Percentiles rank a stretch among this genome's conserved stretches.
These are phyloP conservation scores for Dorcus hopei DNA, from an alignment of 2,888 invertebrate genomes.

Conservation along the genomic window DNA sequence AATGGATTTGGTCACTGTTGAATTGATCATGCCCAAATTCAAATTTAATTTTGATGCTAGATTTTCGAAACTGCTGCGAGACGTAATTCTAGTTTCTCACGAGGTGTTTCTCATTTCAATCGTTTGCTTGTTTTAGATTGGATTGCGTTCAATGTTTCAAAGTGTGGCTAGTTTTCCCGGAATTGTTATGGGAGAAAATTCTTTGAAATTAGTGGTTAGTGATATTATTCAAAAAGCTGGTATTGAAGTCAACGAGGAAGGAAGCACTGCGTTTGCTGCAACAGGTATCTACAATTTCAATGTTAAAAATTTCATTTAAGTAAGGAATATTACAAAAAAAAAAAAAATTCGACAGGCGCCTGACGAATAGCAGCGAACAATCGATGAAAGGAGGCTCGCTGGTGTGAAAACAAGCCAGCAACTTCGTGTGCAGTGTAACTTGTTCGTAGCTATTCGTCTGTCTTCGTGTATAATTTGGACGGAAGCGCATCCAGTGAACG, in stretches of 20 bases:
- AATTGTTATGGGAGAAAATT: conserved; percentile 58
- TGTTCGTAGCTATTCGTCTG: too few species aligned
- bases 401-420: too few species aligned
- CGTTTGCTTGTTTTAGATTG: conserved; percentile 54
- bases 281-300: conserved; percentile 54
- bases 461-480: too few species aligned
- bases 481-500: too few species aligned
- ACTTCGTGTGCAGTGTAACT: too few species aligned
- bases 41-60: conserved; percentile 67
- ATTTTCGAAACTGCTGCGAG: conserved; percentile 58
- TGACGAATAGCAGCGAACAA: not conserved
- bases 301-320: not conserved
- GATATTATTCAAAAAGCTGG: conserved; percentile 73
- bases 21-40: conserved; percentile 70
- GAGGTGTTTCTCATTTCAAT: not conserved
- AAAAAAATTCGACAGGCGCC: not conserved
- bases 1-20: conserved; percentile 59
- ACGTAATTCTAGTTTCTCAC: conserved; percentile 49
- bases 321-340: not conserved
- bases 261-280: conserved; percentile 67
- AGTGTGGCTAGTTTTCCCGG: conserved; percentile 68
- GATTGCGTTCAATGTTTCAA: conserved; percentile 70
- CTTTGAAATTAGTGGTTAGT: conserved; percentile 56
- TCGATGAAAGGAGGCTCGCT: too few species aligned
- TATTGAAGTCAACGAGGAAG: conserved; percentile 73